Evolutionary conservation across 2,797 vertebrate species (phyloP), one percentile per base, ranked within the genome.

Genomic region (Microchirus variegatus): DNA sequence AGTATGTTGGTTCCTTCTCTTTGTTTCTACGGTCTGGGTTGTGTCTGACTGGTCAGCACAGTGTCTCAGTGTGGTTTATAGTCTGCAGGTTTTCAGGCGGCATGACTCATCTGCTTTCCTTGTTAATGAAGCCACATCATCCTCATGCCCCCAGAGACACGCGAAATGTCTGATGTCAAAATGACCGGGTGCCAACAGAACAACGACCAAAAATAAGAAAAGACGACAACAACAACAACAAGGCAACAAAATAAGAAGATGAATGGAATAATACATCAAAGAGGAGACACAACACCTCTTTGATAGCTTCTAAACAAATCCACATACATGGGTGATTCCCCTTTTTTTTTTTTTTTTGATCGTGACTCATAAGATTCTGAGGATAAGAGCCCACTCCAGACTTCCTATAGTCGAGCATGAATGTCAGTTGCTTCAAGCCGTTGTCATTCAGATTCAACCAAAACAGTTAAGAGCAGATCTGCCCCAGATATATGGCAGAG

Each of bases 141-240:
- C 73, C 55, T 65, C 70, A 58, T 22, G n/a, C 46, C 46, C 22
- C 59, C 62, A 70, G 73, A 85, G 83, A 86, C 67, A 77, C 84
- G 80, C 79, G 72, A 81, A 75, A 55, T 48, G 75, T 81, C 81
- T 73, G 70, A 72, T 73, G 71, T 84, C 76, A 69, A 56, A 63
- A 61, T 13, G 57, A 76, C 67, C 40, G 61, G 43, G 45, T 3
- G 48, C 63, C 67, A 48, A n/a, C 60, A 61, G 61, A 77, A 58
- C 65, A 38, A 49, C 64, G 51, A 26, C 56, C 48, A 64, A 75
- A 75, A 78, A 84, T 67, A 78, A 9, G 15, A 16, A 10, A 10
- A 3, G 35, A 26, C 50, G 63, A 54, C 51, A 22, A 48, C 59
- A 43, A 54, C 51, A 22, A 48, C 59, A 43, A 9, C 46, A 26